Evolutionary conservation across 2,888 invertebrate genomes (phyloP).

Genomic region (Eledone cirrhosa): DNA sequence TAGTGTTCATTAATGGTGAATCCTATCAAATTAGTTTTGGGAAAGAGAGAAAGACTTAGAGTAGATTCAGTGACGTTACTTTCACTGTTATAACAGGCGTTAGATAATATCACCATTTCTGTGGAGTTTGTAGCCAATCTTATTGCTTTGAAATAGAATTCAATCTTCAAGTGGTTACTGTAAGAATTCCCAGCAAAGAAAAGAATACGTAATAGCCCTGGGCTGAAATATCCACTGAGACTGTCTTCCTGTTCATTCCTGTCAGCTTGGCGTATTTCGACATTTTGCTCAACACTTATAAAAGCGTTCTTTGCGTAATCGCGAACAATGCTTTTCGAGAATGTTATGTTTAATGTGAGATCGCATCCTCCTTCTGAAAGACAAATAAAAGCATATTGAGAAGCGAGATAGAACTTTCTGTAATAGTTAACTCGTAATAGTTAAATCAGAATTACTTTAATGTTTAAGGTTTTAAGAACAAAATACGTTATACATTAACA

Average conservation of each 20-base stretch:
- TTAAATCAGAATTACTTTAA: too few relatives aligned
- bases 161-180: not conserved
- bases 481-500: too few relatives aligned
- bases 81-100: not conserved
- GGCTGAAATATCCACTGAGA: not conserved
- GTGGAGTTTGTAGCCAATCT: not conserved
- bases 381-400: too few relatives aligned
- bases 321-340: not conserved
- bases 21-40: not conserved
- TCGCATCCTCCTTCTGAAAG: not conserved
- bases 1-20: not conserved
- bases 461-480: too few relatives aligned
- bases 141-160: not conserved
- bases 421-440: too few relatives aligned
- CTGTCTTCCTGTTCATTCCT: not conserved
- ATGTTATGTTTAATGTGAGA: slow-evolving; percentile 15
- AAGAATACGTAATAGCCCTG: not conserved
- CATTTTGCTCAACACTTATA: not conserved
- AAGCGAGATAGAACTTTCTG: too few relatives aligned
- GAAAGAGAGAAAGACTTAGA: not conserved
- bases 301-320: slow-evolving; percentile 16
- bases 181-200: slow-evolving; percentile 15
- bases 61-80: not conserved
- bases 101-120: not conserved
- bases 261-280: not conserved